phyloP scores from a whole-genome alignment of 2,113 vertebrate genomes.

The Geococcyx californianus region DNA sequence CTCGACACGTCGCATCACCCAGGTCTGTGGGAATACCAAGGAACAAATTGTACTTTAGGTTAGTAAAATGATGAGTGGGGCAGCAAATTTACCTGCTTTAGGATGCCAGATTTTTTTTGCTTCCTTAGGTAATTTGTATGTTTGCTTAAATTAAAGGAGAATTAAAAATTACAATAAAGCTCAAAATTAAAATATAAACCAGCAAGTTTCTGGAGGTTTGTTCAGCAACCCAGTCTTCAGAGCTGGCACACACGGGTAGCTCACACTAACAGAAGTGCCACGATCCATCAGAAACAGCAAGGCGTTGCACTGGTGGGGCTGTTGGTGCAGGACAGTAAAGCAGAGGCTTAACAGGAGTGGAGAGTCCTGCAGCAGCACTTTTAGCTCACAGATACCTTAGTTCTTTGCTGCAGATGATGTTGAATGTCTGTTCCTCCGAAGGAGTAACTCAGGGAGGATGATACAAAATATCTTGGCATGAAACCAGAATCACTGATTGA shows the following conservation, averaged over 20 bases:
- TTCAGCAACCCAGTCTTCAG: not conserved
- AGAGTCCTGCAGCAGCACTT: not conserved
- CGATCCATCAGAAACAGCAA: not conserved
- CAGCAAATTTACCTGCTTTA: not conserved
- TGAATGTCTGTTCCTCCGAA: not conserved
- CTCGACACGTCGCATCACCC: not conserved
- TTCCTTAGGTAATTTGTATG: not conserved
- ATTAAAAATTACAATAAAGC: not conserved
- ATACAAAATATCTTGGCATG: not conserved
- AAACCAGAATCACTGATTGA: not conserved
- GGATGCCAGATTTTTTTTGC: not conserved
- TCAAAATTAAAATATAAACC: not conserved
- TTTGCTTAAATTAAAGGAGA: not conserved
- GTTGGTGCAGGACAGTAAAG: not conserved
- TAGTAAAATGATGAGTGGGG: not conserved
- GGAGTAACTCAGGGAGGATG: not conserved
- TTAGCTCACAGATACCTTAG: not conserved
- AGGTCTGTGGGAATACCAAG: not conserved
- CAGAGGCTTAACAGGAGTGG: not conserved
- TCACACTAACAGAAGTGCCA: fast-evolving
- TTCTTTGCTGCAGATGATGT: not conserved
- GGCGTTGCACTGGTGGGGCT: not conserved
- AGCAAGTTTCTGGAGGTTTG: not conserved
- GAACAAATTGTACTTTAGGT: not conserved
- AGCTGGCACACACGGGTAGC: not conserved